Percentiles rank a stretch among this genome's conserved stretches.
These are phyloP conservation scores for Rhyacophila evoluta DNA, from an alignment of 2,888 invertebrate genomes.

Conservation along the genomic window DNA sequence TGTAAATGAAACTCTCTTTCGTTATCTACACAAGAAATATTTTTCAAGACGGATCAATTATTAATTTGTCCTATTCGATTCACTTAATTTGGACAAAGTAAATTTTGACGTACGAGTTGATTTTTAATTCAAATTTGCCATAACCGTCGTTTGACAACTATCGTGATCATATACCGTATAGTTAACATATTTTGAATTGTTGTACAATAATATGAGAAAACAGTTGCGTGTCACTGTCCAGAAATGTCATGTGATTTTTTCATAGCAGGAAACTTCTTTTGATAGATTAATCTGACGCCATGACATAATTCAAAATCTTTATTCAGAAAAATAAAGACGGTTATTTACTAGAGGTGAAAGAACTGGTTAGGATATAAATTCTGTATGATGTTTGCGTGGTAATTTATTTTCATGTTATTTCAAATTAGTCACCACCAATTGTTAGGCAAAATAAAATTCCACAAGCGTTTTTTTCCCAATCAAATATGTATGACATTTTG, in stretches of 20 bases:
- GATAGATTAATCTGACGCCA: conserved; percentile 10
- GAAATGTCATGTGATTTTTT: conserved; percentile 13
- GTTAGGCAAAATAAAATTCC: background rate
- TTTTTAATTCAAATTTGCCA: no score
- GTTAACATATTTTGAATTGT: no score
- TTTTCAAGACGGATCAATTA: no score
- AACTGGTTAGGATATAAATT: background rate
- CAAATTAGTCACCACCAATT: background rate
- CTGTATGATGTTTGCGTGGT: background rate
- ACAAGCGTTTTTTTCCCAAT: background rate
- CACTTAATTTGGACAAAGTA: no score
- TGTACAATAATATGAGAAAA: no score
- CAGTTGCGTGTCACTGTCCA: background rate
- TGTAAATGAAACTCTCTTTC: no score
- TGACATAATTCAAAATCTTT: conserved; percentile 10
- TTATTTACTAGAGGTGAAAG: conserved; percentile 5
- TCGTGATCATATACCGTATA: no score
- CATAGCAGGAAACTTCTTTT: conserved; percentile 9
- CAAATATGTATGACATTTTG: background rate
- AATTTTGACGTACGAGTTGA: no score
- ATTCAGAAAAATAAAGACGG: conserved; percentile 7
- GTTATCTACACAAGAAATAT: no score
- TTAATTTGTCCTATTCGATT: no score
- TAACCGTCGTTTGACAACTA: no score
- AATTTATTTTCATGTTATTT: background rate